Conservation (phyloP, 1,140 invertebrate species). For the Drosophila obscura region DNA sequence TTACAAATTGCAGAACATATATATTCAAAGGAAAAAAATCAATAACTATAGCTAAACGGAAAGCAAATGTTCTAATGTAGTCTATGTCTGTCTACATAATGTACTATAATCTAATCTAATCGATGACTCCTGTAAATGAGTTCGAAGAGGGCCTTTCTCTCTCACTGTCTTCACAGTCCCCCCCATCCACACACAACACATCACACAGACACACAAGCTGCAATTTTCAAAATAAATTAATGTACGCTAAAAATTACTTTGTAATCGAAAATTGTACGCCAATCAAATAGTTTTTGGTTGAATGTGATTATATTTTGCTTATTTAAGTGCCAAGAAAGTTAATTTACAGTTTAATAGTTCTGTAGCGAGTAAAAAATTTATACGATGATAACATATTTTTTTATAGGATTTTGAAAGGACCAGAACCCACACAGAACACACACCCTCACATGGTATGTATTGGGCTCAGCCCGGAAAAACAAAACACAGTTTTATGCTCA, state of each 20-base stretch:
- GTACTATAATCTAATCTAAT: slow-evolving; percentile 63
- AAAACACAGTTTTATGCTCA: slow-evolving; percentile 51
- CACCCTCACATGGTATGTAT: slow-evolving; percentile 32
- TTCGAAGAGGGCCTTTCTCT: slow-evolving; percentile 21
- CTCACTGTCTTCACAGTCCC: slow-evolving; percentile 20
- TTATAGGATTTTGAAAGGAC: slow-evolving; percentile 66
- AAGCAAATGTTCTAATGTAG: slow-evolving; percentile 63
- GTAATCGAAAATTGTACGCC: slow-evolving; percentile 50
- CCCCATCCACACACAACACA: slow-evolving; percentile 19
- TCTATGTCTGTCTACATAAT: slow-evolving; percentile 54
- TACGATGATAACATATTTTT: slow-evolving; percentile 69
- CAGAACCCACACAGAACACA: slow-evolving; percentile 29
- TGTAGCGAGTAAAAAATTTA: slow-evolving; percentile 51
- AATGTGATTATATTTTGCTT: slow-evolving; percentile 34
- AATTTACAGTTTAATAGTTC: slow-evolving; percentile 50
- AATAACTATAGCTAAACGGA: slow-evolving; percentile 32
- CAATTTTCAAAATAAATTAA: slow-evolving; percentile 60
- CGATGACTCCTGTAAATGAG: slow-evolving; percentile 42
- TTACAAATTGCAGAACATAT: slow-evolving; percentile 55
- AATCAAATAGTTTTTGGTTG: slow-evolving; percentile 39
- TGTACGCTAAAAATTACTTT: slow-evolving; percentile 49
- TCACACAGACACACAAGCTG: slow-evolving; percentile 20
- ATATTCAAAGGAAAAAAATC: slow-evolving; percentile 22
- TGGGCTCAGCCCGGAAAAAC: slow-evolving; percentile 55
- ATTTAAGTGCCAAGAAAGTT: slow-evolving; percentile 69